These are phyloP conservation scores for Equus przewalskii DNA, from an alignment of 2,113 vertebrate genomes.

Conservation along the genomic window DNA sequence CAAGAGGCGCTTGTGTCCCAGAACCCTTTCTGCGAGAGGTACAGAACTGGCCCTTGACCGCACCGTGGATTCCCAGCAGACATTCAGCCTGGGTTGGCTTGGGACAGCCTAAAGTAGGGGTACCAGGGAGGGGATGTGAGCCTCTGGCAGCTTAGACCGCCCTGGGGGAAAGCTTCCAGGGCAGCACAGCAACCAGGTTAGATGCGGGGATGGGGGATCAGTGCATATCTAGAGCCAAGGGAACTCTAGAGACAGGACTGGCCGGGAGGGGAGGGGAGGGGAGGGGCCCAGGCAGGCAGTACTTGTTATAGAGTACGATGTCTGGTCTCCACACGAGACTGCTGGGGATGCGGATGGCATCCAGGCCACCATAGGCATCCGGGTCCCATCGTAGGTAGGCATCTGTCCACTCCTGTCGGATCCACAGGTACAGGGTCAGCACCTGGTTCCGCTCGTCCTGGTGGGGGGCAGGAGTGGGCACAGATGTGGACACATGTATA, in stretches of 20 bases:
- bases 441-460: slow-evolving; percentile 92
- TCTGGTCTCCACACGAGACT: slow-evolving; percentile 96
- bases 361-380: slow-evolving; percentile 93
- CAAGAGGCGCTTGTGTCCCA: neutral
- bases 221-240: neutral
- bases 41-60: neutral
- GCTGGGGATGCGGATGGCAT: slow-evolving; percentile 95
- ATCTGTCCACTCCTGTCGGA: slow-evolving; percentile 95
- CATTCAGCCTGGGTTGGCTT: neutral
- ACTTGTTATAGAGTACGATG: slow-evolving; percentile 97
- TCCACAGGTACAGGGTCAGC: slow-evolving; percentile 93
- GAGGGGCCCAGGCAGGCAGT: slow-evolving; percentile 45
- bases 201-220: neutral
- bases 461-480: neutral
- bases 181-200: neutral
- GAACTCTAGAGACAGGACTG: neutral
- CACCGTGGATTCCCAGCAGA: neutral
- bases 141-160: neutral
- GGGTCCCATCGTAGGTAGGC: slow-evolving; percentile 93
- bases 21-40: neutral
- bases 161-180: neutral
- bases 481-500: neutral
- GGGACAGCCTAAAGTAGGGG: neutral
- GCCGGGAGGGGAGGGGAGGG: neutral
- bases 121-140: neutral